Evolutionary conservation across 2,113 vertebrate genomes (phyloP), one percentile per base, ranked within the genome.

Genomic region (Albula glossodonta): DNA sequence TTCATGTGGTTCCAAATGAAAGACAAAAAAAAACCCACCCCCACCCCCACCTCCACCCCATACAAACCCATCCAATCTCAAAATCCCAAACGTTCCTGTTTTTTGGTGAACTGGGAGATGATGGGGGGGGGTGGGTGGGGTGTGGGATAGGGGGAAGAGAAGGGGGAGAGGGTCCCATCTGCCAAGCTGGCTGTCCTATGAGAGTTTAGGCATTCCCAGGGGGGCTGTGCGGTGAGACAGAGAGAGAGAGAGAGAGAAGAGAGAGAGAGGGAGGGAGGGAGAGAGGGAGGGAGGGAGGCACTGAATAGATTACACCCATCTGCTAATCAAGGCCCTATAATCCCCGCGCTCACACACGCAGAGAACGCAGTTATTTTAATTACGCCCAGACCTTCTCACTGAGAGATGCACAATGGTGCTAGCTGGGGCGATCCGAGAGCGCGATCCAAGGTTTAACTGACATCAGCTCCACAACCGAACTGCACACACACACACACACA

Each of bases 251-350:
- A 31, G 82, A 70, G 53, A 63, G 31, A 17, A 50, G 70, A 6
- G 22, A 77, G 80, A 83, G 81, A 11, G 86, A 82, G 50, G 22
- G 83, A 85, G 83, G 11, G 66, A 82, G 60, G 22, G 52, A 63
- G 82, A 51, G 82, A 56, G 74, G 84, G 66, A 89, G 84, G 51
- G 86, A 92, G 90, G 51, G 87, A 89, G 86, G 88, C 83, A 87
- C 94, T 95, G 95, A 96, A 96, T 95, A 95, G 95, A 95, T 95
- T 94, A 94, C 94, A 94, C 93, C 94, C 94, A 93, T 94, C 93
- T 93, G 94, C 94, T 96, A 95, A 96, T 96, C 94, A 96, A 94
- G 91, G 57, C 60, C 88, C 93, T 90, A 89, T 96, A 96, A 95
- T 96, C 94, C 94, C 93, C 92, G 88, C 91, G 91, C 91, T 93